These are phyloP conservation scores for Acleris cristana DNA, from an alignment of 2,888 invertebrate genomes.

Conservation along the genomic window DNA sequence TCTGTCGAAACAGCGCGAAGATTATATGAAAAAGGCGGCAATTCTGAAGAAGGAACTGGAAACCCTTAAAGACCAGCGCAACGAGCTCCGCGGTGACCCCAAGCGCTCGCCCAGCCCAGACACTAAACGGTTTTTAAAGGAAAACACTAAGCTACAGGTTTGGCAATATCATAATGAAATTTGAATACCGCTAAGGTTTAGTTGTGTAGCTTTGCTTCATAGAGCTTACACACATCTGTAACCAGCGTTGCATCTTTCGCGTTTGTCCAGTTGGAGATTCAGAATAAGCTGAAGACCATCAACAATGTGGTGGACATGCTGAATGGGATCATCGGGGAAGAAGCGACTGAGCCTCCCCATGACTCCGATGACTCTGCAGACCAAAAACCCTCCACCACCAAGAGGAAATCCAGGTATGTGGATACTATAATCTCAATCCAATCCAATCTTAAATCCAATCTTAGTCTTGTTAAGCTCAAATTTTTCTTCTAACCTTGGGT, in stretches of 20 bases:
- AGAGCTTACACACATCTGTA: slow-evolving; percentile 18
- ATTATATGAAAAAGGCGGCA: slow-evolving; percentile 90
- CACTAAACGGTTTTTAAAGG: slow-evolving; percentile 90
- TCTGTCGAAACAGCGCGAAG: slow-evolving; percentile 90
- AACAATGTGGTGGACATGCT: slow-evolving; percentile 95
- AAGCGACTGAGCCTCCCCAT: slow-evolving; percentile 59
- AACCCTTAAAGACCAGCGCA: slow-evolving; percentile 90
- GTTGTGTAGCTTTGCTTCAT: slow-evolving; percentile 44
- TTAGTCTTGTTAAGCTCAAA: slow-evolving; percentile 28
- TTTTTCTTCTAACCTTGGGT: slow-evolving; percentile 5
- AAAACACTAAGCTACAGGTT: slow-evolving; percentile 94
- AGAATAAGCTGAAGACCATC: slow-evolving; percentile 91
- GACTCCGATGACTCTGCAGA: slow-evolving; percentile 60
- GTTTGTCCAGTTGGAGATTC: slow-evolving; percentile 87
- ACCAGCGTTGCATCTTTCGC: slow-evolving; percentile 43
- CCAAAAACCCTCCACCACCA: slow-evolving; percentile 48
- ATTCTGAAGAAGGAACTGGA: slow-evolving; percentile 91
- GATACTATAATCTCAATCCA: no score
- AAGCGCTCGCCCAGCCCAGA: slow-evolving; percentile 89
- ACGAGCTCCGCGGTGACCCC: slow-evolving; percentile 87
- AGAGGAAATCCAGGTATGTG: slow-evolving; percentile 75
- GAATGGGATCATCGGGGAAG: slow-evolving; percentile 92
- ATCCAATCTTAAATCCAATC: no score
- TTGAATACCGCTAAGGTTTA: slow-evolving; percentile 35
- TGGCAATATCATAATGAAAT: slow-evolving; percentile 44